Percentiles rank a stretch among this genome's conserved stretches.
Conservation (phyloP, 2,888 invertebrate species). For the Coenonympha arcania region DNA sequence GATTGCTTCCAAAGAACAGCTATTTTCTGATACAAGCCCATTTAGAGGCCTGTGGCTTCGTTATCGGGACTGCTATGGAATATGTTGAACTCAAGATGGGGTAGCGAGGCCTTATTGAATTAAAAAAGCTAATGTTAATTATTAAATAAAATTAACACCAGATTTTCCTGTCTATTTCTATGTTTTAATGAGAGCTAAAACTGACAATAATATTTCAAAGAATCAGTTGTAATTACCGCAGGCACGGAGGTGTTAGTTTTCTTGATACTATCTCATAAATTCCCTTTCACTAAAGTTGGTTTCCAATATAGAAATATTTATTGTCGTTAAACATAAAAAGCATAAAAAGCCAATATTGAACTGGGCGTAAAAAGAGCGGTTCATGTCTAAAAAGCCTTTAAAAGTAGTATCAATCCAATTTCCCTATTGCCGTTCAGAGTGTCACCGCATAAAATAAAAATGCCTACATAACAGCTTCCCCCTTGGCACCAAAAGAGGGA, state of each 20-base stretch:
- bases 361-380: slow-evolving; percentile 49
- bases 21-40: slow-evolving; percentile 18
- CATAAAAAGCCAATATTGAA: slow-evolving; percentile 58
- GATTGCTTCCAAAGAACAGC: slow-evolving; percentile 9
- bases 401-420: slow-evolving; percentile 72
- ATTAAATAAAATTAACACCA: background rate
- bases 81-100: background rate
- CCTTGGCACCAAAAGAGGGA: slow-evolving; percentile 36
- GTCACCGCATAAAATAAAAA: slow-evolving; percentile 71
- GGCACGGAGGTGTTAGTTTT: too few species aligned
- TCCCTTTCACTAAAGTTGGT: slow-evolving; percentile 11
- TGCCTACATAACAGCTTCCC: slow-evolving; percentile 61
- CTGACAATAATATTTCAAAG: too few species aligned
- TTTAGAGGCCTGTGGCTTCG: slow-evolving; percentile 13
- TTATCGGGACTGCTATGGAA: slow-evolving; percentile 12
- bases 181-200: background rate
- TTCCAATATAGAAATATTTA: slow-evolving; percentile 40
- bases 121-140: background rate
- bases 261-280: slow-evolving; percentile 7
- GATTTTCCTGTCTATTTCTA: background rate
- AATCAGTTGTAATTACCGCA: too few species aligned
- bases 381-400: slow-evolving; percentile 67
- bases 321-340: slow-evolving; percentile 41
- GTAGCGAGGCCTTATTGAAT: background rate
- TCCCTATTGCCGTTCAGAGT: slow-evolving; percentile 66